Conservation (phyloP, 1,140 invertebrate genomes). For the Dinoponera quadriceps region DNA sequence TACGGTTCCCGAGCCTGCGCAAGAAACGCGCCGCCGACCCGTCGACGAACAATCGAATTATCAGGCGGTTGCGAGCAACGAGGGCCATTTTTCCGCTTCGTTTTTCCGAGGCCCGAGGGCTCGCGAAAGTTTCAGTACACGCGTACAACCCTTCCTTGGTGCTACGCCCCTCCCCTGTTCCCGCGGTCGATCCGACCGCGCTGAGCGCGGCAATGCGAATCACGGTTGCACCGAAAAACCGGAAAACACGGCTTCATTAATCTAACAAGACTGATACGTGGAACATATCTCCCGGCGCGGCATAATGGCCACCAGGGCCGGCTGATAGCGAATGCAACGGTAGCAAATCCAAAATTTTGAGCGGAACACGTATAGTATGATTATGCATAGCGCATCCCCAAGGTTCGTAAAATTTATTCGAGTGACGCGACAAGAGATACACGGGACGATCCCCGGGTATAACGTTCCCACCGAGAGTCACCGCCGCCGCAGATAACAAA, state of each 20-base stretch:
- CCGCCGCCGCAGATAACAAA: not conserved
- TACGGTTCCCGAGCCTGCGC: conserved; percentile 17
- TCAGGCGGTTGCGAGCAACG: conserved; percentile 68
- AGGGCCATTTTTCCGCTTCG: conserved; percentile 69
- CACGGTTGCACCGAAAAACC: conserved; percentile 64
- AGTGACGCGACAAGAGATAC: not conserved
- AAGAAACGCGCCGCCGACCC: conserved; percentile 42
- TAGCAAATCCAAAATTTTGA: conserved; percentile 21
- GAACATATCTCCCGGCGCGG: conserved; percentile 36
- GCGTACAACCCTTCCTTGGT: conserved; percentile 32
- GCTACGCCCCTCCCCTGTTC: too few relatives aligned
- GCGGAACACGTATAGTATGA: conserved; percentile 8
- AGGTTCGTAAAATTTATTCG: conserved; percentile 21
- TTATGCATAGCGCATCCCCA: conserved; percentile 3
- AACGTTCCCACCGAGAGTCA: not conserved
- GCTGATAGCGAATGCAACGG: conserved; percentile 11
- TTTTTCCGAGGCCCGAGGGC: conserved; percentile 59
- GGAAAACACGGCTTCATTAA: conserved; percentile 67
- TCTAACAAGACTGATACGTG: conserved; percentile 63
- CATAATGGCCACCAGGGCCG: not conserved
- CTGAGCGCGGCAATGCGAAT: conserved; percentile 58
- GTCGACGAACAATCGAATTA: conserved; percentile 69
- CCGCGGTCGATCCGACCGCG: not conserved
- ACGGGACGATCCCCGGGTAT: not conserved
- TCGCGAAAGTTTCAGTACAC: conserved; percentile 66